These are phyloP conservation scores for Merodon equestris DNA, from an alignment of 2,888 invertebrate species.

Conservation along the genomic window DNA sequence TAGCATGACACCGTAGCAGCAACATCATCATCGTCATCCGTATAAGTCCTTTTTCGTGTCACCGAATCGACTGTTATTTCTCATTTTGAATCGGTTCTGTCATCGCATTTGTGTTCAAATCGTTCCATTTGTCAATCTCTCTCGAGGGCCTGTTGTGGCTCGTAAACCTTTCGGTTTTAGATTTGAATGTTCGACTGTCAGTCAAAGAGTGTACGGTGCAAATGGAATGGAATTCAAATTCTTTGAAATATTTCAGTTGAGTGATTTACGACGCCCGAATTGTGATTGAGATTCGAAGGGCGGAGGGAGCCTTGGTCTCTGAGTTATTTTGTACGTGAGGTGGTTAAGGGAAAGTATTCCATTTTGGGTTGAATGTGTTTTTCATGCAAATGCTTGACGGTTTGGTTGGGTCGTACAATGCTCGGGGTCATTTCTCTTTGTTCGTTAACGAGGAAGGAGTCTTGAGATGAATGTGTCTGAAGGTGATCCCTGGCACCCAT, in stretches of 20 bases:
- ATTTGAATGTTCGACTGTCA: slow-evolving; percentile 47
- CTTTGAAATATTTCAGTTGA: slow-evolving; percentile 46
- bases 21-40: slow-evolving; percentile 48
- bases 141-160: slow-evolving; percentile 7
- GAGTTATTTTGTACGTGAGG: too few relatives aligned
- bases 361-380: too few relatives aligned
- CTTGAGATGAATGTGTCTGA: too few relatives aligned
- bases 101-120: slow-evolving; percentile 55
- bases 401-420: too few relatives aligned
- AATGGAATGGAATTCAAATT: slow-evolving; percentile 48
- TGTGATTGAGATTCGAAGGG: neutral
- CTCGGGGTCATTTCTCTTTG: too few relatives aligned
- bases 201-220: slow-evolving; percentile 44
- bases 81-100: slow-evolving; percentile 67
- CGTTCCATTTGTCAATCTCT: slow-evolving; percentile 62
- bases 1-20: slow-evolving; percentile 16
- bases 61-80: slow-evolving; percentile 66
- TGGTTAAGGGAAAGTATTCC: too few relatives aligned
- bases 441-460: too few relatives aligned
- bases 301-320: too few relatives aligned
- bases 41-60: slow-evolving; percentile 68
- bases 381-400: too few relatives aligned
- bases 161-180: slow-evolving; percentile 43
- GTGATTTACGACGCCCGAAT: slow-evolving; percentile 55
- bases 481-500: too few relatives aligned